phyloP scores from a whole-genome alignment of 2,113 vertebrate genomes.

The Ictalurus punctatus region DNA sequence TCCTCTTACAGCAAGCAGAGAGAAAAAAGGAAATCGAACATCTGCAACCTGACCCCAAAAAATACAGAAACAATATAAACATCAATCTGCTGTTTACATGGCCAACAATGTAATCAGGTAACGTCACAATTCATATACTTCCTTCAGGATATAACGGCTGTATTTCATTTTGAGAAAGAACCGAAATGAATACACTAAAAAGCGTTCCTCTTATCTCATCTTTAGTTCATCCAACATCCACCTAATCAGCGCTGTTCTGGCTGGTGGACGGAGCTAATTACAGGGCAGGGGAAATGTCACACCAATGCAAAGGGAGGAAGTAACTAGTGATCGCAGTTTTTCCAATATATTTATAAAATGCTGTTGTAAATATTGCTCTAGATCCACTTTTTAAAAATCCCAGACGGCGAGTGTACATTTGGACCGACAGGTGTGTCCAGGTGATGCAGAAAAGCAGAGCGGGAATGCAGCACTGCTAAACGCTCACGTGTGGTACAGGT shows the following conservation, averaged over 20 bases:
- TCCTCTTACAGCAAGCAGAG: constrained; percentile 54
- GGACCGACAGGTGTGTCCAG: neutral
- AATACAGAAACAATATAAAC: neutral
- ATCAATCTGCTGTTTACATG: neutral
- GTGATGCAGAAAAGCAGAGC: neutral
- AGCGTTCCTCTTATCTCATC: neutral
- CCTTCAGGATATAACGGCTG: neutral
- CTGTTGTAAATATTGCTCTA: neutral
- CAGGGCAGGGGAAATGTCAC: neutral
- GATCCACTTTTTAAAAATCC: neutral
- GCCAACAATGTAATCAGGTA: neutral
- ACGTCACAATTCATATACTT: neutral
- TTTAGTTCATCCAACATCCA: neutral
- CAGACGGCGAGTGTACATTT: neutral
- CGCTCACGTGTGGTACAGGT: no score
- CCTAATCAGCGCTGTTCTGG: neutral
- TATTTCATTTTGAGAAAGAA: neutral
- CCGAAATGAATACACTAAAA: neutral
- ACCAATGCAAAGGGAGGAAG: neutral
- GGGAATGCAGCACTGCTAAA: neutral
- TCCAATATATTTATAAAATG: constrained; percentile 4
- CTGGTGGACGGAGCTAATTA: neutral
- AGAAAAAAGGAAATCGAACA: constrained; percentile 14
- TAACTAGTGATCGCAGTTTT: neutral
- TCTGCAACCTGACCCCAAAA: constrained; percentile 8